Percentiles rank a stretch among this genome's conserved stretches.
phyloP scores from a whole-genome alignment of 1,140 invertebrate species.

The Drosophila dunni region DNA sequence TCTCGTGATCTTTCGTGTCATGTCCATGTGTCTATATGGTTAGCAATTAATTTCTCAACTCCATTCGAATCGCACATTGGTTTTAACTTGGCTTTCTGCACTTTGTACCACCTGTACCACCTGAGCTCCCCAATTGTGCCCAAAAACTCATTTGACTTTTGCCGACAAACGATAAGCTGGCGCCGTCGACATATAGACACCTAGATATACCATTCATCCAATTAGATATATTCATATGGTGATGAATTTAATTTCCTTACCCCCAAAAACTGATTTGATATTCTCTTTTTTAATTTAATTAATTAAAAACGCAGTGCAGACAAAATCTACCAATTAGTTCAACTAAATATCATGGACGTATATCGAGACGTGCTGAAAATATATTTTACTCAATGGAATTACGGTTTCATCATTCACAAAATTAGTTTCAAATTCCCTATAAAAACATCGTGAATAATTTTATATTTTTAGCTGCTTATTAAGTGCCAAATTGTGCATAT shows the following conservation, averaged over 20 bases:
- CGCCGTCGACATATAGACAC: conserved; percentile 36
- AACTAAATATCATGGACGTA: conserved; percentile 20
- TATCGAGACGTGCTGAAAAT: conserved; percentile 17
- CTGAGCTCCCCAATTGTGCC: background rate
- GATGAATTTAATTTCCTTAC: conserved; percentile 73
- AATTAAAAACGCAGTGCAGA: conserved; percentile 55
- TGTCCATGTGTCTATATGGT: conserved; percentile 67
- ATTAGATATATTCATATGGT: background rate
- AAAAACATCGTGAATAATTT: background rate
- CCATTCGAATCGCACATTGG: conserved; percentile 1
- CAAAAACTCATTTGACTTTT: conserved; percentile 49
- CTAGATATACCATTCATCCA: conserved; percentile 3
- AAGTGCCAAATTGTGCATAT: background rate
- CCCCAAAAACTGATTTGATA: conserved; percentile 50
- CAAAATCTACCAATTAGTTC: conserved; percentile 44
- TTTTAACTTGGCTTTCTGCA: conserved; percentile 56
- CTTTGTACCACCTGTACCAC: conserved; percentile 48
- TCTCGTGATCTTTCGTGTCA: conserved; percentile 72
- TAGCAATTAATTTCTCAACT: conserved; percentile 66
- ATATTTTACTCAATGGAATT: conserved; percentile 9
- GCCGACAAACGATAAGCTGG: conserved; percentile 62
- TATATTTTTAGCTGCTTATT: background rate
- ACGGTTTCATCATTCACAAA: background rate
- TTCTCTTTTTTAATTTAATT: conserved; percentile 58
- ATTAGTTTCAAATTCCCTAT: background rate